phyloP scores from a whole-genome alignment of 2,113 vertebrate species.

The Tylochromis polylepis region DNA sequence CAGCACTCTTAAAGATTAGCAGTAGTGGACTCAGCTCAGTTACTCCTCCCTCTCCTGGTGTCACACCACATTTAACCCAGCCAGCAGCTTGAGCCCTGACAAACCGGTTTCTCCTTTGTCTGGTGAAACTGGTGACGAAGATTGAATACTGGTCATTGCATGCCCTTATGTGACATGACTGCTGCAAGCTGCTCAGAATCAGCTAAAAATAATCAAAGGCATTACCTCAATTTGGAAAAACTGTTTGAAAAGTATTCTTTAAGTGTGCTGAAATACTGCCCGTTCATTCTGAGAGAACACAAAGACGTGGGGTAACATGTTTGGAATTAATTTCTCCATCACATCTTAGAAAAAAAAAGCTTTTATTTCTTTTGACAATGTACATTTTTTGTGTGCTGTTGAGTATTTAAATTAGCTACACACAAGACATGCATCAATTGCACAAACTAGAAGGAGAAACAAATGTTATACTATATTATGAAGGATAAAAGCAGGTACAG shows the following conservation, averaged over 20 bases:
- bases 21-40: background rate
- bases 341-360: background rate
- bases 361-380: constrained; percentile 51
- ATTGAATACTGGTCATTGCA: background rate
- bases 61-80: background rate
- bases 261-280: background rate
- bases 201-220: background rate
- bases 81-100: background rate
- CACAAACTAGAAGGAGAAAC: background rate
- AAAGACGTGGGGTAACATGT: background rate
- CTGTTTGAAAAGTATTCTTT: background rate
- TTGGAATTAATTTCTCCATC: background rate
- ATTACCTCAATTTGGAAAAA: background rate
- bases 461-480: background rate
- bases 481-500: background rate
- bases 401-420: constrained; percentile 15
- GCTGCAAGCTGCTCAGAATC: background rate
- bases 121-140: background rate
- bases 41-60: background rate
- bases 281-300: background rate
- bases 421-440: background rate
- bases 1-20: background rate
- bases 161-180: background rate
- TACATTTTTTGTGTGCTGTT: background rate
- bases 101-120: constrained; percentile 30